Base-by-base conservation (phyloP, 2,113 vertebrate genomes). In the Misgurnus anguillicaudatus region DNA sequence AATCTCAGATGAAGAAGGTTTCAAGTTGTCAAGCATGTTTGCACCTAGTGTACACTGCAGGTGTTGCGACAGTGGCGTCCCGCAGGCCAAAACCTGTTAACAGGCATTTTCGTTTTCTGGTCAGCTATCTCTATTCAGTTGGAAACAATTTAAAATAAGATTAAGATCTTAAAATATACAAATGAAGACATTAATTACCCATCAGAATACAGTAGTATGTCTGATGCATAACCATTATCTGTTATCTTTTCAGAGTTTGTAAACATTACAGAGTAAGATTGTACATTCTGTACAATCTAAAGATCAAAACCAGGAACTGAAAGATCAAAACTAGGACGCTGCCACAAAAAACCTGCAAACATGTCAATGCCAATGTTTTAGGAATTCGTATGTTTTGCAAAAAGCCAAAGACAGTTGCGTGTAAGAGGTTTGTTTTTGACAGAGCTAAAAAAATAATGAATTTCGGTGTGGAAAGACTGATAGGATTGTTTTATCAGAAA, bases 21-120 rank as follows among this genome's bases (percentile, higher is more conserved):
- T 55, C 16, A 55, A 55, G 67, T 70, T 71, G 71, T 61, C 41
- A 16, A 62, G 57, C 41, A 45, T 45, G 71, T 61, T 51, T 61
- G 51, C 16, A 69, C 65, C 55, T 58, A 31, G 24, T 31, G 24
- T 31, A 69, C 53, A 47, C 47, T 9, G 66, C 80, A 83, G 74
- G 83, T 80, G 83, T 82, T 83, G 21, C 60, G 70, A 45, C 73
- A 75, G 48, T 63, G 36, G 55, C 31, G 77, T 19, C n/a, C 66
- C 17, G 14, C 9, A 42, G 10, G 74, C 45, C 61, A 60, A 41
- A 51, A 81, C 48, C 48, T 74, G 47, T 63, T 19, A 75, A 73
- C 81, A 61, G 71, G 62, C 45, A 80, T 86, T 89, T 86, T 86
- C 72, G 89, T 92, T 90, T 90, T 86, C 89, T 88, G 89, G 76